Evolutionary conservation across 2,113 vertebrate genomes (phyloP).

Genomic region (Ptyas mucosa): DNA sequence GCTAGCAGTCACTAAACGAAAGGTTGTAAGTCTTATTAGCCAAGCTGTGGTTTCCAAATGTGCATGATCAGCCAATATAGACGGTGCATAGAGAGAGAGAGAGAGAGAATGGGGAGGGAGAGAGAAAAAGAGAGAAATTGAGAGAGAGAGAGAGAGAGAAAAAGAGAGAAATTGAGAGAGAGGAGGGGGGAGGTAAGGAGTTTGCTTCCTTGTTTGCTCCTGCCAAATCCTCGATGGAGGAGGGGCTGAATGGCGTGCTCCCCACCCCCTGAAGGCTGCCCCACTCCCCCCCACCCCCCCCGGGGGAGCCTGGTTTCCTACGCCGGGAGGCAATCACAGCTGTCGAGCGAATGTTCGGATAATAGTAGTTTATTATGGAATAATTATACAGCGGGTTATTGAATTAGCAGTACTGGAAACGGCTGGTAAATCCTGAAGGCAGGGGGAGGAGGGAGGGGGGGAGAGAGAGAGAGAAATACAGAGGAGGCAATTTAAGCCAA

Average conservation of each 20-base stretch:
- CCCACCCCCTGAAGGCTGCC: not conserved
- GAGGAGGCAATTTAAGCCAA: not conserved
- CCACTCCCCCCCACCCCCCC: not conserved
- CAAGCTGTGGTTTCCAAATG: not conserved
- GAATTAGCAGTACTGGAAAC: not conserved
- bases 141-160: no score
- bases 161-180: no score
- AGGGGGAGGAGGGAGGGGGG: not conserved
- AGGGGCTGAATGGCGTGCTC: not conserved
- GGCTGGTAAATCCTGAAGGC: not conserved
- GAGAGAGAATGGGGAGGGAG: no score
- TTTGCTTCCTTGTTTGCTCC: not conserved
- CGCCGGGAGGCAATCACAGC: not conserved
- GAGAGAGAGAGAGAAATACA: not conserved
- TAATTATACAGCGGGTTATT: not conserved
- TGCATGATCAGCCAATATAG: not conserved
- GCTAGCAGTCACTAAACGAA: no score
- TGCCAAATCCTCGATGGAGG: not conserved
- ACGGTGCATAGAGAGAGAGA: no score
- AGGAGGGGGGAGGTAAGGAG: not conserved
- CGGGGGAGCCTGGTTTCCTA: not conserved
- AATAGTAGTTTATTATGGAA: not conserved
- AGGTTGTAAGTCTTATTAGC: not conserved
- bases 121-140: no score
- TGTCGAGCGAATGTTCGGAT: not conserved